Base-by-base conservation (phyloP, 2,888 invertebrate genomes). In the Steinernema hermaphroditum region DNA sequence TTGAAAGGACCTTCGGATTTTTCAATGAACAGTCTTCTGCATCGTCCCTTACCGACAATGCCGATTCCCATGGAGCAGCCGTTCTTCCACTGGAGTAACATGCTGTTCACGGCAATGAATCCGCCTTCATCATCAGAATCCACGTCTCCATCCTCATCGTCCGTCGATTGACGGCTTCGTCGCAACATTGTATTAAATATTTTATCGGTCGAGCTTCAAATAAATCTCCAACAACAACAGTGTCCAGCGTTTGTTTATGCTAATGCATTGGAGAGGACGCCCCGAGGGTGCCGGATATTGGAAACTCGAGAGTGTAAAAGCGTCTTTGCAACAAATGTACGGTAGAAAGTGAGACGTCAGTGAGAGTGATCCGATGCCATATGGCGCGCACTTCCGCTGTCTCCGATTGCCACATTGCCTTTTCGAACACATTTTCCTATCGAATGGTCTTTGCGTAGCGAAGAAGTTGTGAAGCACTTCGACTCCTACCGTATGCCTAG, bases 221-320 rank as follows among this genome's bases (percentile, higher is more conserved):
- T 62, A 62, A 62, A 62, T 32, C 62, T 19, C 24, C 8, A 46
- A 9, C 46, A n/a, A 46, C n/a, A 19, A 46, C 4, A 46, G 46
- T 27, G 27, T 62, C 32, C 27, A 62, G 27, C 22, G 62, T 62
- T 62, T 62, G 62, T 62, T 62, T 62, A 62, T 62, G 62, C 27
- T 32, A 62, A 62, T 62, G 27, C 62, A 12, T 4, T 32, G 62
- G 8, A 16, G 29, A 32, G 8, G 62, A 62, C 32, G 62, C 34
- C 62, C 14, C 34, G 62, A 62, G 62, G 34, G 62, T 32, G 32
- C 62, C 62, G 62, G 62, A 62, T 62, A 62, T 62, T 62, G 62
- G 62, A 32, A 62, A 62, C 62, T 62, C 32, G 62, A 62, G 62
- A 62, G 62, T 62, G 62, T 62, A 62, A 62, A 62, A 62, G 62